phyloP scores from a whole-genome alignment of 2,797 vertebrate genomes.

The Mormyrops attenuatus region DNA sequence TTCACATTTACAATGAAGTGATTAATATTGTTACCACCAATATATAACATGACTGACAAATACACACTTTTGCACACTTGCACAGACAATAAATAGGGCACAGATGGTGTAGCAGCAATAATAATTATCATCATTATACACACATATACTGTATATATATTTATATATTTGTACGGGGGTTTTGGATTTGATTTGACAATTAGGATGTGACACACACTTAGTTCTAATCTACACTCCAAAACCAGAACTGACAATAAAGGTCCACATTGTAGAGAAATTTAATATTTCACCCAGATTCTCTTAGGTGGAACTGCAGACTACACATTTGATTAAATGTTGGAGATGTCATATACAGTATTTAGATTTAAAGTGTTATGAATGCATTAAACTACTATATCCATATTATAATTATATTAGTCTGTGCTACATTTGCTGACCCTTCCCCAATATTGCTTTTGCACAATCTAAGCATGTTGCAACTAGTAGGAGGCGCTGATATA shows the following conservation, averaged over 20 bases:
- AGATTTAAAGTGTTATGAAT: background rate
- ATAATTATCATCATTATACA: conserved; percentile 53
- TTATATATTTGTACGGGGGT: conserved; percentile 48
- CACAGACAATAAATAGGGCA: conserved; percentile 64
- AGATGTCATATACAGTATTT: conserved; percentile 13
- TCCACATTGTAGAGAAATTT: conserved; percentile 14
- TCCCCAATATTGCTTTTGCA: conserved; percentile 4
- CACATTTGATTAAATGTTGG: conserved; percentile 8
- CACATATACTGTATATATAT: conserved; percentile 44
- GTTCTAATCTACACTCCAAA: conserved; percentile 47
- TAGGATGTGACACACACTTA: conserved; percentile 47
- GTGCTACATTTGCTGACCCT: background rate
- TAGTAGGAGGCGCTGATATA: background rate
- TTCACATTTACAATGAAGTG: conserved; percentile 52
- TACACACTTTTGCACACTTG: conserved; percentile 45
- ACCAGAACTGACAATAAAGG: conserved; percentile 45
- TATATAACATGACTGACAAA: conserved; percentile 53
- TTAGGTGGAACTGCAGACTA: conserved; percentile 7
- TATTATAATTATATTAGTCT: background rate
- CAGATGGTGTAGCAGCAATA: conserved; percentile 77
- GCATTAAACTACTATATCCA: background rate
- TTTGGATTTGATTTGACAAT: conserved; percentile 38
- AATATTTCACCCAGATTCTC: conserved; percentile 13
- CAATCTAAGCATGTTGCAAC: background rate
- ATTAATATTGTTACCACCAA: conserved; percentile 42